Conservation (phyloP, 2,113 vertebrate genomes). For the Chlorocebus sabaeus region DNA sequence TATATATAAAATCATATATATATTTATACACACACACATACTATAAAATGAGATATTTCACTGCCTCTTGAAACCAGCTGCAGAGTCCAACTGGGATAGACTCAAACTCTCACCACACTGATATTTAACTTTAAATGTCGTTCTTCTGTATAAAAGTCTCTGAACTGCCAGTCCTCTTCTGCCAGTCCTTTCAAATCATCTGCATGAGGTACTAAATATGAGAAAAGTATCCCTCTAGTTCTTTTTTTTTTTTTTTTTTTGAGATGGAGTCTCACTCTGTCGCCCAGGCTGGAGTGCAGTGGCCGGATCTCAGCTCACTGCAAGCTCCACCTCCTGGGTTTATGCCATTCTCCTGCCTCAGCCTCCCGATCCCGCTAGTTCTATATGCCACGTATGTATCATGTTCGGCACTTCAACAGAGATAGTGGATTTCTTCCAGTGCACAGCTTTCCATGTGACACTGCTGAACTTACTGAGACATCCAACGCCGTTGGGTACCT, state of each 20-base stretch:
- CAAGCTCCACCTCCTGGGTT: too few relatives aligned
- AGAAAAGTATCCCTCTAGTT: neutral
- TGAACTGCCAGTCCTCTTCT: neutral
- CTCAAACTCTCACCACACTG: neutral
- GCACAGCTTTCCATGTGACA: neutral
- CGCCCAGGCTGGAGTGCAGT: too few relatives aligned
- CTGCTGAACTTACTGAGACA: neutral
- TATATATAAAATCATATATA: neutral
- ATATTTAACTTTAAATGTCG: neutral
- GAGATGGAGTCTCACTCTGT: too few relatives aligned
- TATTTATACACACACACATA: neutral
- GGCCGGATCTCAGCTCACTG: too few relatives aligned
- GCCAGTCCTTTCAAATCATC: neutral
- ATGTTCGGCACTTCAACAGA: neutral
- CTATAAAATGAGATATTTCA: neutral
- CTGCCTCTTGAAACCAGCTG: neutral
- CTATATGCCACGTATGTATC: accelerated
- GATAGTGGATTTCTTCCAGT: neutral
- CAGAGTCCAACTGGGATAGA: neutral
- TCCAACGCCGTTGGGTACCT: neutral
- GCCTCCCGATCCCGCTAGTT: neutral
- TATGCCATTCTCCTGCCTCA: too few relatives aligned
- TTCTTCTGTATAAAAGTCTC: neutral
- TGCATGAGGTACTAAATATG: neutral
- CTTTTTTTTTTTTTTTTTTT: neutral